phyloP scores from a whole-genome alignment of 2,888 invertebrate species.

The Drosophila tripunctata region DNA sequence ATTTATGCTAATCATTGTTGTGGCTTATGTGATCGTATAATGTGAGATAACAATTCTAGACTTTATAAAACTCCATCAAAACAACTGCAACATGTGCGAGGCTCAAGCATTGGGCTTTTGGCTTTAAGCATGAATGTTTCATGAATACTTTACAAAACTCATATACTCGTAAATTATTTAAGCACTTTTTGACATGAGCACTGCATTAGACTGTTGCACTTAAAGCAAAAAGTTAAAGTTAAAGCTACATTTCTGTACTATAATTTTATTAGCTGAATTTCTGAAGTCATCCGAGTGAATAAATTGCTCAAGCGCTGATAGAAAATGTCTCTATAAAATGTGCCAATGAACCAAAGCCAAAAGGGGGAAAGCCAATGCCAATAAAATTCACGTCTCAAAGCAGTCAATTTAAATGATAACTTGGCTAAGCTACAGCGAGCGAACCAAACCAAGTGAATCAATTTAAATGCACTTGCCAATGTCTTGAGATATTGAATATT shows the following conservation, averaged over 20 bases:
- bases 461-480: conserved; percentile 6
- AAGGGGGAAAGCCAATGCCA: conserved; percentile 7
- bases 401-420: conserved; percentile 45
- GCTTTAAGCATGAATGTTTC: conserved; percentile 27
- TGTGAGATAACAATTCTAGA: conserved; percentile 21
- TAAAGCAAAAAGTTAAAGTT: conserved; percentile 25
- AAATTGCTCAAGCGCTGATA: conserved; percentile 36
- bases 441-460: conserved; percentile 5
- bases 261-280: conserved; percentile 34
- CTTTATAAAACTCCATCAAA: conserved; percentile 16
- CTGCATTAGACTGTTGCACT: conserved; percentile 15
- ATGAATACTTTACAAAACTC: not conserved
- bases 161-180: not conserved
- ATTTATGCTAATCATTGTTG: conserved; percentile 72
- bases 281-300: conserved; percentile 35
- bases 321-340: conserved; percentile 26
- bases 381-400: conserved; percentile 35
- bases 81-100: conserved; percentile 23
- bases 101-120: not conserved
- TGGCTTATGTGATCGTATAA: conserved; percentile 37
- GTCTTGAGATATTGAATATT: conserved; percentile 2
- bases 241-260: conserved; percentile 5
- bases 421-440: conserved; percentile 23
- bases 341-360: conserved; percentile 28
- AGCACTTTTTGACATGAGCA: conserved; percentile 1